Evolutionary conservation across 2,888 invertebrate species (phyloP).

Genomic region (Acanthosoma haemorrhoidale): DNA sequence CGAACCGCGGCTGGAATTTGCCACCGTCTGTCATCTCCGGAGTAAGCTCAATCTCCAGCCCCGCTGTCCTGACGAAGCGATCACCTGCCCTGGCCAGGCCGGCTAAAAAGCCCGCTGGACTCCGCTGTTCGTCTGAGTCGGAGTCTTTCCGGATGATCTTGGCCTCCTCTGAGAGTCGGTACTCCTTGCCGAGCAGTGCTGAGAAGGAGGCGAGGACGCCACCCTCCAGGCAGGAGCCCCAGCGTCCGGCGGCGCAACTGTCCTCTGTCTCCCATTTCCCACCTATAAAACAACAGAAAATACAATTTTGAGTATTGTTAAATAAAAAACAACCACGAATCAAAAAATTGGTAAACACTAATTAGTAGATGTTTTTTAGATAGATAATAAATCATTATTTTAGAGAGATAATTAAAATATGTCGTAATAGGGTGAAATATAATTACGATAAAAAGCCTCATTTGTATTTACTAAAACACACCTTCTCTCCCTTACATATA

Average conservation of each 20-base stretch:
- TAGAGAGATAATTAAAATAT: no score
- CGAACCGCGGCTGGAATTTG: conserved; percentile 70
- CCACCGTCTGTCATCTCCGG: conserved; percentile 70
- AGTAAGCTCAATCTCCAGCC: conserved; percentile 67
- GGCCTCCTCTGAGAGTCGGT: conserved; percentile 63
- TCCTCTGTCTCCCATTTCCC: conserved; percentile 55
- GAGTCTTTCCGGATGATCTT: conserved; percentile 58
- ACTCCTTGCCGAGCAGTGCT: conserved; percentile 63
- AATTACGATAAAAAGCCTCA: no score
- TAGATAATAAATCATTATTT: no score
- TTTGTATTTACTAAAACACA: no score
- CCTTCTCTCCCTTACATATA: no score
- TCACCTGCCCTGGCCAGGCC: conserved; percentile 69
- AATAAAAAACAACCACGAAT: no score
- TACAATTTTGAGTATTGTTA: no score
- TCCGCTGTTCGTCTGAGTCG: not conserved
- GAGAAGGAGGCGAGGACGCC: conserved; percentile 69
- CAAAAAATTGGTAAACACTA: no score
- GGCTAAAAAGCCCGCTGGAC: conserved; percentile 51
- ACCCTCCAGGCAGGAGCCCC: conserved; percentile 82
- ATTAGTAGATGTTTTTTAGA: no score
- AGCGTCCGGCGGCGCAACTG: conserved; percentile 69
- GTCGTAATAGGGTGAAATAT: no score
- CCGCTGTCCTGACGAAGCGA: conserved; percentile 71
- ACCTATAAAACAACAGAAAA: not conserved